A percentile compares a stretch with the other conserved stretches of the same genome.
These are phyloP conservation scores for Cephonodes hylas DNA, from an alignment of 2,888 invertebrate species.

Conservation along the genomic window DNA sequence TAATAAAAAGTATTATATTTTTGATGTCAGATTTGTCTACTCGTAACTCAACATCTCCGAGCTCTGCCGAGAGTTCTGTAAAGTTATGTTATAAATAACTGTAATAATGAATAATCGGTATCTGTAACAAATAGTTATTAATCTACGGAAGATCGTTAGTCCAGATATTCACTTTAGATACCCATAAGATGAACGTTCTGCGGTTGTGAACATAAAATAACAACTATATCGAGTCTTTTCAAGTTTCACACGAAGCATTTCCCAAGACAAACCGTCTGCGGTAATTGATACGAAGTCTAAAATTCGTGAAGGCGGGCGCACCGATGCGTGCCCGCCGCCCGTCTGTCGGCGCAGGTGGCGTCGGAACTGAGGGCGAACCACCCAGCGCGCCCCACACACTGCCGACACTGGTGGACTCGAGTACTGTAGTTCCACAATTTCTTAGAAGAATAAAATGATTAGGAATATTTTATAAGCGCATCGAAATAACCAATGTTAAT, in stretches of 20 bases:
- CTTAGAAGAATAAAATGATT: background rate
- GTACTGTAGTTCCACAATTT: background rate
- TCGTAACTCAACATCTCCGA: background rate
- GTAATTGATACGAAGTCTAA: background rate
- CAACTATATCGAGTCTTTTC: background rate
- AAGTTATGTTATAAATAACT: background rate
- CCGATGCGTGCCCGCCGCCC: slow-evolving; percentile 40
- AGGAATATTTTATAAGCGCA: background rate
- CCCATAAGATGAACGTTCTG: background rate
- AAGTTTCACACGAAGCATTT: background rate
- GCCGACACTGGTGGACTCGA: background rate
- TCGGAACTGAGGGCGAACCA: slow-evolving; percentile 11
- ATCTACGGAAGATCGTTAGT: too few species aligned
- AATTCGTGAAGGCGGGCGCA: slow-evolving; percentile 24
- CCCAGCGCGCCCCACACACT: background rate
- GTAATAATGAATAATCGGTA: too few species aligned
- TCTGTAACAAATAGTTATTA: too few species aligned
- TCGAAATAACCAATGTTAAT: background rate
- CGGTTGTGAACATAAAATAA: background rate
- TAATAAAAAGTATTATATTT: background rate
- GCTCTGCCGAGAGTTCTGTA: too few species aligned
- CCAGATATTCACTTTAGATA: too few species aligned
- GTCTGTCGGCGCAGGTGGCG: slow-evolving; percentile 53
- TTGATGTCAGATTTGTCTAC: too few species aligned
- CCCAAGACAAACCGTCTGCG: background rate